Evolutionary conservation across 1,140 invertebrate genomes (phyloP), one percentile per base, ranked within the genome.

Genomic region (Drosophila littoralis): DNA sequence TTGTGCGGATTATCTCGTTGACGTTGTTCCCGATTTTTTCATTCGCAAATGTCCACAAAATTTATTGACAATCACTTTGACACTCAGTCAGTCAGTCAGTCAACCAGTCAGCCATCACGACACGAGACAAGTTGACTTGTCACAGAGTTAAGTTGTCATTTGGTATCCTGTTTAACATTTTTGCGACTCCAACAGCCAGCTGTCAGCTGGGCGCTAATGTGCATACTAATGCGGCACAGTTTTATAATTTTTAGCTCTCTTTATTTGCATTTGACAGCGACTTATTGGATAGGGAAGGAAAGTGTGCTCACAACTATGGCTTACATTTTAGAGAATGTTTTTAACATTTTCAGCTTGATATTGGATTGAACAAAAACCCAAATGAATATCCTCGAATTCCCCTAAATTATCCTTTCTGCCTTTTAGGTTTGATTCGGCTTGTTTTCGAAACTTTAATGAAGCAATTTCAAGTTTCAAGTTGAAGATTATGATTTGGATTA

Each of bases 1-100:
- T 88, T 88, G 83, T 84, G 76, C 67, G 80, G 84, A 89, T 89
- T 89, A 89, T 84, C 84, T 84, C 73, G 60, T 64, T 65, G 68
- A 45, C 58, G 50, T 63, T 33, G 17, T 52, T 40, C 15, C 28
- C 17, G n/a, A 35, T 72, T 71, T 42, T 48, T 71, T 54, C 60
- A 7, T 28, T 55, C 35, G 54, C 59, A 52, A 55, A 28, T 51
- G 46, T 65, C 65, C 67, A 69, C 60, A 77, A 82, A 88, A 88
- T 88, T 86, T 88, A 86, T 86, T 83, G 83, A 86, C 82, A 86
- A 71, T 63, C 66, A 28, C 63, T 45, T 66, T 81, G 82, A 72
- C 79, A 88, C 67, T 48, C 51, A 45, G 45, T 79, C 75, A 59
- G 73, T 57, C 61, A 66, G 46, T 65, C 35, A 61, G 48, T 46